Conservation (phyloP, 2,888 invertebrate genomes). For the Mylabris sibirica region DNA sequence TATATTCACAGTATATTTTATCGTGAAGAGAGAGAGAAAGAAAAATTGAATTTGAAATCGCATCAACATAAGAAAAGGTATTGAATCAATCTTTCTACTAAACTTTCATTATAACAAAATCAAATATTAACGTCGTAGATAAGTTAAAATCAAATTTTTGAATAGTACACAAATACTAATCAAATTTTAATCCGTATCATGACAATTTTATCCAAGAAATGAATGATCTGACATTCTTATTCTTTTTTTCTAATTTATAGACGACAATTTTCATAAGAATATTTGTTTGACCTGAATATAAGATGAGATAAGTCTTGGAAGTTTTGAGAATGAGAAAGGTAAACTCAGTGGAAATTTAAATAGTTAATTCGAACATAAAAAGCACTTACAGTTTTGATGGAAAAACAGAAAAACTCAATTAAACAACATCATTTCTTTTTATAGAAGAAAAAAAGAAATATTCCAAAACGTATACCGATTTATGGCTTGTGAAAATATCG, state of each 20-base stretch:
- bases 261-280: conserved; percentile 10
- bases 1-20: neutral
- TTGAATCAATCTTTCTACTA: neutral
- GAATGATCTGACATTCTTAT: neutral
- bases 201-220: conserved; percentile 7
- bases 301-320: conserved; percentile 8
- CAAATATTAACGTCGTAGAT: neutral
- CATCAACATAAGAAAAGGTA: conserved; percentile 4
- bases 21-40: neutral
- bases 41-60: neutral
- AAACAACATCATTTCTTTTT: conserved; percentile 1
- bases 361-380: conserved; percentile 13
- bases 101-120: conserved; percentile 7
- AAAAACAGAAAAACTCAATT: conserved; percentile 13
- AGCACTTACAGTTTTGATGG: conserved; percentile 11
- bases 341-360: conserved; percentile 13
- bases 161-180: neutral
- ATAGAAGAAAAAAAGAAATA: neutral
- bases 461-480: neutral
- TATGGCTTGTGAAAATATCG: neutral
- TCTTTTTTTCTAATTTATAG: conserved; percentile 1
- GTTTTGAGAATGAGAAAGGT: conserved; percentile 12
- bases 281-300: conserved; percentile 12
- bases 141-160: conserved; percentile 4
- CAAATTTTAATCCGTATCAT: conserved; percentile 8